phyloP scores from a whole-genome alignment of 2,888 invertebrate genomes.

The Gandaritis pyraliata region DNA sequence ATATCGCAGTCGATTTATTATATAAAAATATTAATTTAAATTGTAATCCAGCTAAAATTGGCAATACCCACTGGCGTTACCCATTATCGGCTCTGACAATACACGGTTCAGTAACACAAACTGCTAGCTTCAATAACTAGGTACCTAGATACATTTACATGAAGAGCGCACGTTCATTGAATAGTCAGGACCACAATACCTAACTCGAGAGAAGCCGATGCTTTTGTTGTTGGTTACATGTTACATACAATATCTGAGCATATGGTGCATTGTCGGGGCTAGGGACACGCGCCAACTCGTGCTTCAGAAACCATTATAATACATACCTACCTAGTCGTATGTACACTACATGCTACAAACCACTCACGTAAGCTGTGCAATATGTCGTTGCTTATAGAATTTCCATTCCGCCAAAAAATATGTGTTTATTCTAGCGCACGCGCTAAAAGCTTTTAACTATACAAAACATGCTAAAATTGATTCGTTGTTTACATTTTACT shows the following conservation, averaged over 20 bases:
- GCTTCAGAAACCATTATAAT: constrained; percentile 27
- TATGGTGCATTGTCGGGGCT: constrained; percentile 37
- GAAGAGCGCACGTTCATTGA: constrained; percentile 37
- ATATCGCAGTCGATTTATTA: too few species aligned
- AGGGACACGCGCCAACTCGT: constrained; percentile 36
- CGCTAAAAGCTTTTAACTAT: constrained; percentile 19
- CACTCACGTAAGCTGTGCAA: constrained; percentile 29
- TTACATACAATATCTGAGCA: constrained; percentile 39
- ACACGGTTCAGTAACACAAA: constrained; percentile 30
- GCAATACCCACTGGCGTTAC: constrained; percentile 26
- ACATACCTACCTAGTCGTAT: constrained; percentile 2
- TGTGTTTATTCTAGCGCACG: constrained; percentile 18
- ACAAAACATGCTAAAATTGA: constrained; percentile 5
- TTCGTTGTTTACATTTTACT: constrained; percentile 15
- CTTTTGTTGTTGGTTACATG: constrained; percentile 43
- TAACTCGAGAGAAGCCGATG: constrained; percentile 39
- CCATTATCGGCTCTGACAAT: constrained; percentile 27
- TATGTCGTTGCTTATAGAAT: constrained; percentile 21
- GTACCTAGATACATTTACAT: constrained; percentile 21
- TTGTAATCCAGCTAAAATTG: constrained; percentile 20
- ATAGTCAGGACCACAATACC: constrained; percentile 41
- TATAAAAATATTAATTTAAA: not conserved
- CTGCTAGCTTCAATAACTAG: constrained; percentile 15
- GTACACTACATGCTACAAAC: constrained; percentile 19
- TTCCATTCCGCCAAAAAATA: constrained; percentile 25